Evolutionary conservation across 2,797 vertebrate species (phyloP).

Genomic region (Melanotaenia nigrans): DNA sequence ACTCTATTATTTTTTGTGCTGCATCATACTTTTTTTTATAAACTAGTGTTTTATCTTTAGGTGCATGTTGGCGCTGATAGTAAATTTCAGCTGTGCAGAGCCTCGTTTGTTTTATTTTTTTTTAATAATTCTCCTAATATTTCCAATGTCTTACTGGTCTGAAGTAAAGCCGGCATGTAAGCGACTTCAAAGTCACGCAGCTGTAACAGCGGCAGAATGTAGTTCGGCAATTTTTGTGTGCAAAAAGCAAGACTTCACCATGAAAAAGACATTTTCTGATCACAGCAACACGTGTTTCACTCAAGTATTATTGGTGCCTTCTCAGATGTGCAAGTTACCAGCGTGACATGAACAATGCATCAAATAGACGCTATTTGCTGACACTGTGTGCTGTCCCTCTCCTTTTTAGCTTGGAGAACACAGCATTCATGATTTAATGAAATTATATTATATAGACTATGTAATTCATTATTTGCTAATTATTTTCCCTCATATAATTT

Average conservation of each 20-base stretch:
- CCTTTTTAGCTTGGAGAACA: background rate
- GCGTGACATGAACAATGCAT: background rate
- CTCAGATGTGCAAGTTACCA: background rate
- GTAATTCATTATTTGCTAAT: background rate
- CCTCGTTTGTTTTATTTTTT: background rate
- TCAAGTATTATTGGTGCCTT: background rate
- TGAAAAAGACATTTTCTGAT: background rate
- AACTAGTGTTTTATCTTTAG: background rate
- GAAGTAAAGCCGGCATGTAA: background rate
- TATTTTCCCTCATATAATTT: too few species aligned
- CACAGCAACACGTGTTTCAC: background rate
- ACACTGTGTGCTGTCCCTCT: background rate
- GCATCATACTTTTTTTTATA: background rate
- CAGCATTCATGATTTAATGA: background rate
- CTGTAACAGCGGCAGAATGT: background rate
- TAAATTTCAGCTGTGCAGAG: too few species aligned
- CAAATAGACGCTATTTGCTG: background rate
- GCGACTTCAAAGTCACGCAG: background rate
- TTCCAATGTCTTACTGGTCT: background rate
- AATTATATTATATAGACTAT: background rate
- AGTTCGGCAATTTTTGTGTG: background rate
- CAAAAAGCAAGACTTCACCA: background rate
- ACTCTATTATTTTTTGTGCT: background rate
- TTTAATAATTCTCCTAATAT: background rate
- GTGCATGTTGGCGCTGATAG: too few species aligned